phyloP scores from a whole-genome alignment of 2,113 vertebrate genomes.

The Seriola quinqueradiata region DNA sequence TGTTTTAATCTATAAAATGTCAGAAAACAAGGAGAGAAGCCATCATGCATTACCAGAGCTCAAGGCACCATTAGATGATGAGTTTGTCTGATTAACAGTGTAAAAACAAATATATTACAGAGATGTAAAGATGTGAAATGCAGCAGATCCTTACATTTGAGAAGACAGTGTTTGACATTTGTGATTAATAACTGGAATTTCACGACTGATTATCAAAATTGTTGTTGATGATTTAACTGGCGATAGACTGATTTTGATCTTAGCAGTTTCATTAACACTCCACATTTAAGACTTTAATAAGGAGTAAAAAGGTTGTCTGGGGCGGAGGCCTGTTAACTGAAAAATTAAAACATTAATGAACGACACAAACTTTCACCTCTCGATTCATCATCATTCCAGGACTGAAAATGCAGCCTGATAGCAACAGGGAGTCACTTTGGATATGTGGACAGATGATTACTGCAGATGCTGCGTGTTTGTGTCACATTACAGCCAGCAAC shows the following conservation, averaged over 20 bases:
- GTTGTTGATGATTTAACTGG: background rate
- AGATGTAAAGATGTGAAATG: background rate
- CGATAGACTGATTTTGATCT: background rate
- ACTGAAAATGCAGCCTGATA: background rate
- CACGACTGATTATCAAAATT: background rate
- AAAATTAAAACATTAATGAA: background rate
- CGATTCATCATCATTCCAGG: background rate
- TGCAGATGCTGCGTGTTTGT: background rate
- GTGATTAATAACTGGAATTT: background rate
- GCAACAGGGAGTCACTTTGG: background rate
- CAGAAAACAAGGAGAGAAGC: background rate
- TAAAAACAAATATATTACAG: background rate
- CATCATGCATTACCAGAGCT: background rate
- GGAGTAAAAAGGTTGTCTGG: background rate
- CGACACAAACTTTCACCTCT: background rate
- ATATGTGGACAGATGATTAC: background rate
- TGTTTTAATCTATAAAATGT: background rate
- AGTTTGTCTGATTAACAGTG: background rate
- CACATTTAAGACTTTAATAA: background rate
- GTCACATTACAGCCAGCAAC: no score
- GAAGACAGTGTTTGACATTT: background rate
- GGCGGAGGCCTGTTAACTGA: background rate
- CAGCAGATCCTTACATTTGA: background rate
- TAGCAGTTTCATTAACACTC: background rate
- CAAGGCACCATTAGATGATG: background rate